These are phyloP conservation scores for Craseonycteris thonglongyai DNA, from an alignment of 2,113 vertebrate genomes.

Conservation along the genomic window DNA sequence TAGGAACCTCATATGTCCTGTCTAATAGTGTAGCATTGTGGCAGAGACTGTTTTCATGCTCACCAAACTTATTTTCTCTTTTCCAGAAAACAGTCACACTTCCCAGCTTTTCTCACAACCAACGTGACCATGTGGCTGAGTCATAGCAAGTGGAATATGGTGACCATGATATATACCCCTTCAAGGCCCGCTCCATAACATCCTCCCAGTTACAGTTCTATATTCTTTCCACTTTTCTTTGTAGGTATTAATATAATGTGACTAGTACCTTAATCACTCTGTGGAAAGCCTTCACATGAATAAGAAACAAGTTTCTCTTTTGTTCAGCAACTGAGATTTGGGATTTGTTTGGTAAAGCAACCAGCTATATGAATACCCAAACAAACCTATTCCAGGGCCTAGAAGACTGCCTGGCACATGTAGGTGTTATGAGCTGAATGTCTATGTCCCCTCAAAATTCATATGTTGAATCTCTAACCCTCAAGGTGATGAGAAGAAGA, in stretches of 20 bases:
- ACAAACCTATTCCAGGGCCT: neutral
- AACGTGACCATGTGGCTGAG: neutral
- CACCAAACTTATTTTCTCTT: neutral
- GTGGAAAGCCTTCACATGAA: neutral
- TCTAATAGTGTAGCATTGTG: neutral
- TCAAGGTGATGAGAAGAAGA: neutral
- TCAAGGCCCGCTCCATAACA: neutral
- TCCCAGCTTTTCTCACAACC: neutral
- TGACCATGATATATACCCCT: accelerated
- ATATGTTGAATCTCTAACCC: neutral
- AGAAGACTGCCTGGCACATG: neutral
- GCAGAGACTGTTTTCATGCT: neutral
- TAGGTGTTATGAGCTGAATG: neutral
- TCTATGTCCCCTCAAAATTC: neutral
- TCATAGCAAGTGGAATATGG: neutral
- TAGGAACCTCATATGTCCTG: neutral
- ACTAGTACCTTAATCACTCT: neutral
- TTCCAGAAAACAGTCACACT: neutral
- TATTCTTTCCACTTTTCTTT: neutral
- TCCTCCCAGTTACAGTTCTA: neutral
- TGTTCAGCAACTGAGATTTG: neutral
- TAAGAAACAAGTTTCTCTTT: neutral
- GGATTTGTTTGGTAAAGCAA: neutral
- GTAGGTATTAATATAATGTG: neutral
- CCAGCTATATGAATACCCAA: neutral